Evolutionary conservation across 2,113 vertebrate genomes (phyloP).

Genomic region (Halcyon malimbica): DNA sequence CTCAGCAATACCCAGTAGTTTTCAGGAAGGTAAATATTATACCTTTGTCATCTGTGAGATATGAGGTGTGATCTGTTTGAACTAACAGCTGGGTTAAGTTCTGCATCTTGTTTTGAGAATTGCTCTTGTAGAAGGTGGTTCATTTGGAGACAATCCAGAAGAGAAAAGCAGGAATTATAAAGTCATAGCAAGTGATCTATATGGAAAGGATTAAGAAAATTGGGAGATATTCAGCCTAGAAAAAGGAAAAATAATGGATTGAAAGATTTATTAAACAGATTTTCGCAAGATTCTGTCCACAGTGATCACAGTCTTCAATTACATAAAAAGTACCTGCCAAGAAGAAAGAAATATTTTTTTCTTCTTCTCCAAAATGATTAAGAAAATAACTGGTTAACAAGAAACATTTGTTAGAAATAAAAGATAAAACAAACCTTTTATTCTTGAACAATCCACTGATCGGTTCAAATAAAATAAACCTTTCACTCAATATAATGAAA

Average conservation of each 20-base stretch:
- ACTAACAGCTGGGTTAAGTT: neutral
- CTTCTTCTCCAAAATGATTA: neutral
- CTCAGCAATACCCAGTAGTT: neutral
- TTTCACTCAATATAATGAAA: neutral
- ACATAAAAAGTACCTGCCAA: neutral
- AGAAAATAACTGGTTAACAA: neutral
- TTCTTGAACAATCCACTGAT: neutral
- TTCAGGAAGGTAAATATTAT: neutral
- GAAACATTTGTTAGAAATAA: neutral
- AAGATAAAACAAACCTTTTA: neutral
- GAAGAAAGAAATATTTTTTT: neutral
- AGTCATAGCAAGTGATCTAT: neutral
- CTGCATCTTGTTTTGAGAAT: neutral
- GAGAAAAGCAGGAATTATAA: neutral
- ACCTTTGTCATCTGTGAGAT: neutral
- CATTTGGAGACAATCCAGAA: conserved; percentile 1
- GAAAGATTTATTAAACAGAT: neutral
- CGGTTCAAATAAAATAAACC: neutral
- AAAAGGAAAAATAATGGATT: neutral
- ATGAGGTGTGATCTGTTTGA: neutral
- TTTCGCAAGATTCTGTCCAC: neutral
- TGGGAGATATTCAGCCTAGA: neutral
- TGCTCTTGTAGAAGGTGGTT: conserved; percentile 4
- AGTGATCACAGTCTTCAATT: neutral
- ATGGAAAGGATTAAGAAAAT: conserved; percentile 5